These are phyloP conservation scores for Brenthis hecate DNA, from an alignment of 2,888 invertebrate genomes.

Conservation along the genomic window DNA sequence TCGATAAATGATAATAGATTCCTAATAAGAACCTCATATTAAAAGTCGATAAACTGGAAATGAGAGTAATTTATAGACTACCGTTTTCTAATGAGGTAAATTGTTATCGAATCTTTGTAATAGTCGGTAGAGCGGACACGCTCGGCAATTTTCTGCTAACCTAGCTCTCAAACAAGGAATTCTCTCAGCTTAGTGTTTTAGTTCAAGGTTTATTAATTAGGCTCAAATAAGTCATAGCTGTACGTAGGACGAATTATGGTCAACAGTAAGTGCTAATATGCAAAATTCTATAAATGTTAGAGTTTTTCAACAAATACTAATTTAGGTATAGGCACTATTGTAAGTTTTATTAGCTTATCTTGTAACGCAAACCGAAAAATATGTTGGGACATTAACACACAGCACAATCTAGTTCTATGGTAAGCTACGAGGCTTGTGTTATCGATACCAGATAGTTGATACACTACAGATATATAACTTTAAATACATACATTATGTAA, in stretches of 20 bases:
- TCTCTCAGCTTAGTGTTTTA: slow-evolving; percentile 32
- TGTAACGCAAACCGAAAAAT: no score
- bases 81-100: slow-evolving; percentile 28
- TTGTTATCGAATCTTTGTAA: slow-evolving; percentile 32
- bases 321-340: neutral
- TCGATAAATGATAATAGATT: neutral
- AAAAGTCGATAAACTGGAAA: slow-evolving; percentile 12
- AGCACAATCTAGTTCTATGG: no score
- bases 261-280: neutral
- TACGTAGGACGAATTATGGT: neutral
- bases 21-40: neutral
- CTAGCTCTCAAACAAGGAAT: slow-evolving; percentile 20
- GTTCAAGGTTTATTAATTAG: slow-evolving; percentile 33
- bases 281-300: neutral
- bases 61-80: slow-evolving; percentile 19
- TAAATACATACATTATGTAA: no score
- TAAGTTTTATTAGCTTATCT: neutral
- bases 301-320: neutral
- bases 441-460: no score
- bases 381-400: no score
- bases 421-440: no score
- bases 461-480: no score
- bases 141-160: slow-evolving; percentile 33
- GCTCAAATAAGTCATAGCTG: slow-evolving; percentile 21
- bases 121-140: slow-evolving; percentile 26